Percentiles rank a stretch among this genome's conserved stretches.
phyloP scores from a whole-genome alignment of 2,888 invertebrate genomes.

The Caradrina clavipalpis region DNA sequence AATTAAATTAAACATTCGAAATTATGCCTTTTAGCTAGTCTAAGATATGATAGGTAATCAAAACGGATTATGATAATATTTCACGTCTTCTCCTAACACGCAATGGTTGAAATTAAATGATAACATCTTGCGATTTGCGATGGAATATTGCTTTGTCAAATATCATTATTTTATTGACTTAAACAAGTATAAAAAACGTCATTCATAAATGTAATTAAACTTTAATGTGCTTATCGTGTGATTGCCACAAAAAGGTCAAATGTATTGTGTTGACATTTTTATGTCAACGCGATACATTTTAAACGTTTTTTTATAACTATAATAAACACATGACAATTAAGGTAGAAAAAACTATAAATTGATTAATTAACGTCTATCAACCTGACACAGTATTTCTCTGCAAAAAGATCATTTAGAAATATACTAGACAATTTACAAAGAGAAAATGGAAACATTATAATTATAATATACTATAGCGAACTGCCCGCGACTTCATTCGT shows the following conservation, averaged over 20 bases:
- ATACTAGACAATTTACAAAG: background rate
- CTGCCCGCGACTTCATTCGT: too few species aligned
- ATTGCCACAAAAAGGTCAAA: background rate
- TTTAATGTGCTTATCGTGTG: background rate
- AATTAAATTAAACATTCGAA: constrained; percentile 32
- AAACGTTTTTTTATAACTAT: too few species aligned
- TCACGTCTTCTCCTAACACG: constrained; percentile 56
- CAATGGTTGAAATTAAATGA: constrained; percentile 51
- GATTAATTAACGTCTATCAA: constrained; percentile 13
- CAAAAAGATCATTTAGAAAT: background rate
- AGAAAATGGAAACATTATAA: too few species aligned
- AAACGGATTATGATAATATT: constrained; percentile 57
- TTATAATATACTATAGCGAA: too few species aligned
- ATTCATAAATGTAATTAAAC: constrained; percentile 5
- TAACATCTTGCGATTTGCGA: constrained; percentile 29
- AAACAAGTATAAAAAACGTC: background rate
- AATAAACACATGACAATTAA: background rate
- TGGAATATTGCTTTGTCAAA: constrained; percentile 15
- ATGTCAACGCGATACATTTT: too few species aligned
- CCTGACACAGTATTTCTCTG: background rate
- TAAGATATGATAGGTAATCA: constrained; percentile 56
- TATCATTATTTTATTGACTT: constrained; percentile 19
- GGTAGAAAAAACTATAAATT: constrained; percentile 16
- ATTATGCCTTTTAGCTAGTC: constrained; percentile 27
- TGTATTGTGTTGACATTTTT: background rate